Percentiles rank a stretch among this genome's conserved stretches.
phyloP scores from a whole-genome alignment of 2,797 vertebrate species.

The Rhinichthys osculus region DNA sequence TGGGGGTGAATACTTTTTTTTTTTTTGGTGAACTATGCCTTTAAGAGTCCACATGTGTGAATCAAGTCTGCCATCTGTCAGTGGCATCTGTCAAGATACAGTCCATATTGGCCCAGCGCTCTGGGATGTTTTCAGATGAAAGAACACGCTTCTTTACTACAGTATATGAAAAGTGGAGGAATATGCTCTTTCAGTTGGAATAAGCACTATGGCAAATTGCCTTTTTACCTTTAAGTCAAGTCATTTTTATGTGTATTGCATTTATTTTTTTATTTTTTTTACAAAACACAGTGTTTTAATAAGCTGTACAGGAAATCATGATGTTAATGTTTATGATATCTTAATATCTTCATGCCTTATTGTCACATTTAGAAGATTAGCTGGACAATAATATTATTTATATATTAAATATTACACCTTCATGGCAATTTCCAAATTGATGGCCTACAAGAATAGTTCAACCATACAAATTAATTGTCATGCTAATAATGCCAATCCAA shows the following conservation, averaged over 20 bases:
- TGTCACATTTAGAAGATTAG: not conserved
- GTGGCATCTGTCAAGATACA: slow-evolving; percentile 13
- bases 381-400: not conserved
- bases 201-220: not conserved
- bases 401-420: not conserved
- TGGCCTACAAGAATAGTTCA: not conserved
- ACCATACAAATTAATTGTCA: not conserved
- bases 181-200: not conserved
- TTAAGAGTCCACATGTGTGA: slow-evolving; percentile 48
- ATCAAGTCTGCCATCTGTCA: slow-evolving; percentile 51
- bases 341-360: not conserved
- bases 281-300: not conserved
- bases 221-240: not conserved
- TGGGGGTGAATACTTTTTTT: not conserved
- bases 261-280: no score
- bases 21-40: not conserved
- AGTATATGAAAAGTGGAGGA: not conserved
- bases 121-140: slow-evolving; percentile 26
- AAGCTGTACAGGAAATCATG: not conserved
- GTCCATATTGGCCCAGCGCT: not conserved
- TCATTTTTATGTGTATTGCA: not conserved
- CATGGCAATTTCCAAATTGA: not conserved
- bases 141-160: not conserved
- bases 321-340: not conserved
- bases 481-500: not conserved